A percentile compares a stretch with the other conserved stretches of the same genome.
Evolutionary conservation across 1,140 invertebrate genomes (phyloP).

Genomic region (Neodiprion virginianus): DNA sequence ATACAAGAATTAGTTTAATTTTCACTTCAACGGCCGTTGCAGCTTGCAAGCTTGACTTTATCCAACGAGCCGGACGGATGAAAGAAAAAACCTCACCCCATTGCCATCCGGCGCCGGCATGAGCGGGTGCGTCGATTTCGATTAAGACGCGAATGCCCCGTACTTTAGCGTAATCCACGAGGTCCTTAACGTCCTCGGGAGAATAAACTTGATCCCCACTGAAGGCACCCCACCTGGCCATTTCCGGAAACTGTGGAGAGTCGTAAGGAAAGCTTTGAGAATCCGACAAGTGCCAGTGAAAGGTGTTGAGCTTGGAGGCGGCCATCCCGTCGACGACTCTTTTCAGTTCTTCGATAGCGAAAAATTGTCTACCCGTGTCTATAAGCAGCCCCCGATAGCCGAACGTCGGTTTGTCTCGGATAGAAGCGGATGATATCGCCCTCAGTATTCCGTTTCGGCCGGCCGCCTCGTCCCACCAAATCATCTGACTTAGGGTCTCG

Average conservation of each 20-base stretch:
- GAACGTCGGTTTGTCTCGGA: conserved; percentile 76
- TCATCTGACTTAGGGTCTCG: conserved; percentile 80
- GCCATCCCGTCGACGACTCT: conserved; percentile 82
- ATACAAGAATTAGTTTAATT: background rate
- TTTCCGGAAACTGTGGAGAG: conserved; percentile 74
- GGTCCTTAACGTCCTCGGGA: conserved; percentile 70
- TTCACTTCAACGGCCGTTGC: too few relatives aligned
- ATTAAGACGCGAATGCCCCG: conserved; percentile 79
- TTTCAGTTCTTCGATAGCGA: conserved; percentile 70
- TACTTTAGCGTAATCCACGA: conserved; percentile 75
- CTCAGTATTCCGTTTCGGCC: conserved; percentile 67
- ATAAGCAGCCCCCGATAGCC: conserved; percentile 75
- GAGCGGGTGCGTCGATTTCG: conserved; percentile 86
- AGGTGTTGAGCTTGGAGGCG: conserved; percentile 81
- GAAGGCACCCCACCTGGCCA: conserved; percentile 78
- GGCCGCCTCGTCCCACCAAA: conserved; percentile 76
- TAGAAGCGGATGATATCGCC: conserved; percentile 56
- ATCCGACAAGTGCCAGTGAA: conserved; percentile 88
- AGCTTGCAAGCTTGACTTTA: too few relatives aligned
- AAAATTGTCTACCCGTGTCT: conserved; percentile 80
- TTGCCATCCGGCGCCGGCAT: conserved; percentile 84
- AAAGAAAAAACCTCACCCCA: conserved; percentile 65
- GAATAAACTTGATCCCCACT: conserved; percentile 73
- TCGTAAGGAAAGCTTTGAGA: conserved; percentile 86
- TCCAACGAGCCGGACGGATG: background rate